Percentiles rank a stretch among this genome's conserved stretches.
Evolutionary conservation across 2,113 vertebrate genomes (phyloP).

Genomic region (Phyllostomus discolor): DNA sequence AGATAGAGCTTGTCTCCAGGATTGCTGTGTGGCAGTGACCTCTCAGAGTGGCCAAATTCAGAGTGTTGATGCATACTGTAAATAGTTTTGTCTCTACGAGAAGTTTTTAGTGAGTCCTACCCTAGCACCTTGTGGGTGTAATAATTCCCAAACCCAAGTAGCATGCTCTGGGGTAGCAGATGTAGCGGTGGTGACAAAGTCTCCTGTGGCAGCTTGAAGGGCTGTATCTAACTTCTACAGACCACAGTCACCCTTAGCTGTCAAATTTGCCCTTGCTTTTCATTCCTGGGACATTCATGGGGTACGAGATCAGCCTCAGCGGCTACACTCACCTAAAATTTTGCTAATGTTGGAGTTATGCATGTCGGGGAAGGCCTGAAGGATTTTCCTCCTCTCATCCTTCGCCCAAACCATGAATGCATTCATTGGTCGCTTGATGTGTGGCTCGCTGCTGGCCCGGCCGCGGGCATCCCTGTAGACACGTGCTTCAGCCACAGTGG

Average conservation of each 20-base stretch:
- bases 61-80: neutral
- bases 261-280: neutral
- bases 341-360: constrained; percentile 99
- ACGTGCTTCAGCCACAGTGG: constrained; percentile 95
- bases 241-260: neutral
- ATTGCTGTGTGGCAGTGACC: neutral
- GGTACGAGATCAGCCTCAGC: neutral
- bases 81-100: neutral
- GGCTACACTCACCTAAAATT: constrained; percentile 91
- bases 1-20: neutral
- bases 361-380: constrained; percentile 99
- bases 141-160: neutral
- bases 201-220: neutral
- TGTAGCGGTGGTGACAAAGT: neutral
- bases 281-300: neutral
- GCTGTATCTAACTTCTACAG: neutral
- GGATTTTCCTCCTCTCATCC: constrained; percentile 98
- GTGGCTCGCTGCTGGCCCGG: constrained; percentile 95
- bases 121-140: neutral
- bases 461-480: constrained; percentile 97
- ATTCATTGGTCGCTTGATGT: constrained; percentile 99
- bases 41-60: neutral
- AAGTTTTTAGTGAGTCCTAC: neutral
- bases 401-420: constrained; percentile 99
- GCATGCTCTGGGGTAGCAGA: neutral